These are phyloP conservation scores for Cordilura impudica DNA, from an alignment of 2,888 invertebrate species.

Conservation along the genomic window DNA sequence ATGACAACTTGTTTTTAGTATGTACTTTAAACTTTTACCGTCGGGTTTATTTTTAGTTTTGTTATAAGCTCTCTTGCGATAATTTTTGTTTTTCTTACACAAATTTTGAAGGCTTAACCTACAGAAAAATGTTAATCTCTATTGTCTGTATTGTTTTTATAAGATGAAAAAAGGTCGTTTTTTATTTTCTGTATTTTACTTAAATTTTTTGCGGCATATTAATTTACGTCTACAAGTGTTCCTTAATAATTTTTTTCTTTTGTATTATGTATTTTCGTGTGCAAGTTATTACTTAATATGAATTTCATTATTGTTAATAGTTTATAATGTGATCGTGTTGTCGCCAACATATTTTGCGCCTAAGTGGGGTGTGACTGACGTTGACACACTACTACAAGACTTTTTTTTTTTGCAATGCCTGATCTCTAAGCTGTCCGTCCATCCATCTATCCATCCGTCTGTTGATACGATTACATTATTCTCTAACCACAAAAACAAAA, in stretches of 20 bases:
- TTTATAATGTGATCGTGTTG: conserved; percentile 45
- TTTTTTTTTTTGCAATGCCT: not conserved
- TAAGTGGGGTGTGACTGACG: conserved; percentile 56
- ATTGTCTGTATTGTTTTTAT: not conserved
- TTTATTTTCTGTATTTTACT: not conserved
- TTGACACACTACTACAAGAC: conserved; percentile 1
- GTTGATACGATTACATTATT: not conserved
- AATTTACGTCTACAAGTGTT: conserved; percentile 26
- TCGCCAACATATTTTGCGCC: conserved; percentile 46
- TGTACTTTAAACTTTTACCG: not conserved
- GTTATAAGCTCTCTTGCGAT: not conserved
- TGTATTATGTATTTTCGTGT: too few species aligned
- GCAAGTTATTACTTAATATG: not conserved
- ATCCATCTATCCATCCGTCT: not conserved
- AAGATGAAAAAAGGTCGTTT: not conserved
- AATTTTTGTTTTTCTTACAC: too few species aligned
- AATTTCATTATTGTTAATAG: conserved; percentile 41
- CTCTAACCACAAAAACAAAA: not conserved
- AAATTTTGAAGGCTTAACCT: not conserved
- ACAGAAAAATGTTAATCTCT: not conserved
- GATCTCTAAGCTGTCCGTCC: not conserved
- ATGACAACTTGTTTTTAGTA: not conserved
- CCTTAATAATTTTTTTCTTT: not conserved
- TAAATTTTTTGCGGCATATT: not conserved
- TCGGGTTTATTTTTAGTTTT: not conserved